A percentile compares a stretch with the other conserved stretches of the same genome.
phyloP scores from a whole-genome alignment of 2,797 vertebrate genomes.

The Peromyscus melanophrys region DNA sequence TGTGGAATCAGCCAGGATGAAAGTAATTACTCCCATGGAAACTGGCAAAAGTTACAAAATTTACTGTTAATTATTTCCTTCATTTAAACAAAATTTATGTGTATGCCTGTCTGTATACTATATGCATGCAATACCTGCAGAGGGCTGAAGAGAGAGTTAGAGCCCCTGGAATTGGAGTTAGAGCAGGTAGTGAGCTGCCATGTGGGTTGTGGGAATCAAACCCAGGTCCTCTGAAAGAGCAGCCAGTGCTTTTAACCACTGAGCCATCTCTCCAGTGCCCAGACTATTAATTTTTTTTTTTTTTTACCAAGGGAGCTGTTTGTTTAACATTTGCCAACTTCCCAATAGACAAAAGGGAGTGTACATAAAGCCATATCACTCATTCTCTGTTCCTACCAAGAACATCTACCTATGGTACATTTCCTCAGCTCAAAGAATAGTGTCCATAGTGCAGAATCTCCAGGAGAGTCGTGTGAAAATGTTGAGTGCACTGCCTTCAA shows the following conservation, averaged over 20 bases:
- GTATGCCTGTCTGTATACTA: background rate
- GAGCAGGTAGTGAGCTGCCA: background rate
- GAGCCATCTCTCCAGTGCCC: background rate
- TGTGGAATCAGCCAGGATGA: background rate
- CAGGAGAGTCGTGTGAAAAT: background rate
- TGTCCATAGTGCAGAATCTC: background rate
- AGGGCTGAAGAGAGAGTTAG: background rate
- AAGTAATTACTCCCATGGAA: background rate
- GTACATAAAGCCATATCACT: background rate
- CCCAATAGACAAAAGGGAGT: background rate
- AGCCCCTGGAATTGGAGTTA: background rate
- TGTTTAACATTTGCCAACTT: conserved; percentile 8
- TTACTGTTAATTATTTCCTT: background rate
- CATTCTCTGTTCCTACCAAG: background rate
- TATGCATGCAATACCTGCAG: background rate
- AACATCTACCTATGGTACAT: background rate
- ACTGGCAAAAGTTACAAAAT: conserved; percentile 1
- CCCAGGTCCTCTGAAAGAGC: background rate
- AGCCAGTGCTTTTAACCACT: background rate
- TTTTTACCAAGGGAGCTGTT: conserved; percentile 28
- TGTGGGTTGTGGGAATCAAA: background rate
- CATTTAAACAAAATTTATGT: background rate
- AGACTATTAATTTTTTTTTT: background rate
- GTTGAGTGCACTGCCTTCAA: background rate
- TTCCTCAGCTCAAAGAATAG: background rate